Evolutionary conservation across 2,888 invertebrate genomes (phyloP), one percentile per base, ranked within the genome.

Genomic region (Mesorhabditis sp.): DNA sequence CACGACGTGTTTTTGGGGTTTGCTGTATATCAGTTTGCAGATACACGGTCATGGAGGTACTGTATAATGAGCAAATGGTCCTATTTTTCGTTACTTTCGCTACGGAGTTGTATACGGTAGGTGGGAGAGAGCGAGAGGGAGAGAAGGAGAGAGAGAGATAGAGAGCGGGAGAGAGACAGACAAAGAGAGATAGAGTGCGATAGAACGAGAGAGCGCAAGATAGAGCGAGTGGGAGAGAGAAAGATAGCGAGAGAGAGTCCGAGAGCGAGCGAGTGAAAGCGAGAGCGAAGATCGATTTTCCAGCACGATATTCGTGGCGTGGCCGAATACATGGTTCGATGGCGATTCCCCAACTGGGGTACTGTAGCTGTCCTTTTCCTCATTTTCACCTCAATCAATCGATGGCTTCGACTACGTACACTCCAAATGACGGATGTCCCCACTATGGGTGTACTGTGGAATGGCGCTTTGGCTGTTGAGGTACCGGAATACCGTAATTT

Each of bases 251-350:
- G 28, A 28, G 28, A 28, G 28, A 28, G 28, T 28, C 28, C 28
- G 28, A 28, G 28, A 28, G 28, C 1, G 28, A 28, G 28, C 28
- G 28, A 28, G 28, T 28, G 28, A 28, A 28, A 28, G 28, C 1
- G 28, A 28, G 28, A 28, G 2, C 28, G 28, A 28, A 28, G 2
- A 28, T 28, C 28, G 28, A 28, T 28, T 67, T 72, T 73, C 62
- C 68, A 75, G 73, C 72, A 72, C 44, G 72, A 71, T 10, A 72
- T 75, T 13, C 75, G 71, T 42, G 64, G 66, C n/a, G 67, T 73
- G 4, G 58, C 63, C 13, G 61, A 71, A 4, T 75, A 74, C 62
- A 28, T 74, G 28, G 50, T 65, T 42, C 45, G 72, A 28, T 75
- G 70, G 72, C 72, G 67, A 58, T 62, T 72, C 28, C 71, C 70